Evolutionary conservation across 2,888 invertebrate species (phyloP), one percentile per base, ranked within the genome.

Genomic region (Drosophila lutescens): DNA sequence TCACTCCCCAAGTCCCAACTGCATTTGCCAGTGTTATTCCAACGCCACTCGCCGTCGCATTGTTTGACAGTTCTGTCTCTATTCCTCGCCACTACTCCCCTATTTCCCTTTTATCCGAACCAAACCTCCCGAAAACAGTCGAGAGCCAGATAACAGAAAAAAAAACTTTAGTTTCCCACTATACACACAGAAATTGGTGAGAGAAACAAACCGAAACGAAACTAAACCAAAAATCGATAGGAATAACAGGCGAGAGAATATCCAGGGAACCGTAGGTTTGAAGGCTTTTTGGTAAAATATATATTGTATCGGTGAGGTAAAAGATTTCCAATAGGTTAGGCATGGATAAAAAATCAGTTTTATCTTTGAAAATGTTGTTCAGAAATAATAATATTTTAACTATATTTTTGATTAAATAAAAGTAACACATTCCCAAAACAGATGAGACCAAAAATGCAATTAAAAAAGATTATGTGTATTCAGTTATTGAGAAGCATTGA

Each of bases 11-110:
- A 46, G 36, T 67, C 56, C 23, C 68, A 47, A 55, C 59, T 79
- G 85, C 77, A 79, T 63, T 85, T 82, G 78, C 78, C 79, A 76
- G 55, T 81, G 82, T 82, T 82, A 82, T 82, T 79, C 82, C 79
- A 85, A 74, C 76, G 79, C 78, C 69, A 68, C 77, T 82, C 74
- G 79, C 79, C 72, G 70, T 79, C 74, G 82, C 78, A 80, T 80
- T 83, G 80, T 86, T 83, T 83, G 86, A 80, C 83, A 86, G 77
- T 67, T 71, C 71, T 68, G 70, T 66, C 55, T 49, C 51, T 44
- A n/a, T 56, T 17, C 0, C 40, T 32, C 6, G 20, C 43, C 15
- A 30, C 9, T 10, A 32, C n/a, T 3, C 12, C 49, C 5, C 41
- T 20, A 34, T 17, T 47, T 36, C 43, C 5, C 59, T 34, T 23